These are phyloP conservation scores for Drosophila teissieri DNA, from an alignment of 1,140 invertebrate genomes.

Conservation along the genomic window DNA sequence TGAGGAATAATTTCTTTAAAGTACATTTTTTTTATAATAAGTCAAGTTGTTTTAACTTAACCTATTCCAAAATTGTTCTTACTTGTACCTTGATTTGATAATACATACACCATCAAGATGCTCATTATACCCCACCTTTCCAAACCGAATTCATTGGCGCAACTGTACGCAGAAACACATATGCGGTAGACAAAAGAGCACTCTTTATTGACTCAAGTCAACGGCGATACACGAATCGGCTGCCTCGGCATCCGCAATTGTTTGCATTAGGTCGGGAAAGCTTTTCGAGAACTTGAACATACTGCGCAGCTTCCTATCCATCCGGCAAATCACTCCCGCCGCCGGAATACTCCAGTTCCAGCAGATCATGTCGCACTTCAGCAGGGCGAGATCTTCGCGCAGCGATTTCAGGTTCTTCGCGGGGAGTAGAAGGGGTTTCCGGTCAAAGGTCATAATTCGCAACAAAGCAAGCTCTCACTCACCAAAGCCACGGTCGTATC, in stretches of 20 bases:
- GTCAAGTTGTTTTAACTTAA: too few relatives aligned
- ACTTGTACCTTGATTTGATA: not conserved
- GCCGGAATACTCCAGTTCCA: constrained; percentile 81
- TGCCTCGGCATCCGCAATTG: constrained; percentile 19
- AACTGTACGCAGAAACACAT: constrained; percentile 14
- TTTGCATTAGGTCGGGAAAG: constrained; percentile 59
- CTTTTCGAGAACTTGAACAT: constrained; percentile 72
- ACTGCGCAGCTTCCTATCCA: constrained; percentile 60
- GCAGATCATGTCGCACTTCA: constrained; percentile 73
- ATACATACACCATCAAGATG: not conserved
- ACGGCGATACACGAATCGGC: constrained; percentile 11
- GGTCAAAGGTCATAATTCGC: not conserved
- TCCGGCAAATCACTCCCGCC: constrained; percentile 76
- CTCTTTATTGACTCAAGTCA: constrained; percentile 29
- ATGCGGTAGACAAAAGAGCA: constrained; percentile 10
- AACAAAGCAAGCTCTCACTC: constrained; percentile 24
- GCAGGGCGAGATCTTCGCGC: constrained; percentile 63
- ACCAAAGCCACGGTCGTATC: constrained; percentile 88
- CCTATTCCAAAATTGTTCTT: too few relatives aligned
- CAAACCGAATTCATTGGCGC: not conserved
- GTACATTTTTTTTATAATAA: too few relatives aligned
- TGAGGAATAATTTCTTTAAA: too few relatives aligned
- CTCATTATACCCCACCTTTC: too few relatives aligned
- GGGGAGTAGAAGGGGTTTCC: not conserved
- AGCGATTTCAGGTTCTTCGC: constrained; percentile 71